Conservation (phyloP, 2,113 vertebrate genomes). For the Peromyscus leucopus region DNA sequence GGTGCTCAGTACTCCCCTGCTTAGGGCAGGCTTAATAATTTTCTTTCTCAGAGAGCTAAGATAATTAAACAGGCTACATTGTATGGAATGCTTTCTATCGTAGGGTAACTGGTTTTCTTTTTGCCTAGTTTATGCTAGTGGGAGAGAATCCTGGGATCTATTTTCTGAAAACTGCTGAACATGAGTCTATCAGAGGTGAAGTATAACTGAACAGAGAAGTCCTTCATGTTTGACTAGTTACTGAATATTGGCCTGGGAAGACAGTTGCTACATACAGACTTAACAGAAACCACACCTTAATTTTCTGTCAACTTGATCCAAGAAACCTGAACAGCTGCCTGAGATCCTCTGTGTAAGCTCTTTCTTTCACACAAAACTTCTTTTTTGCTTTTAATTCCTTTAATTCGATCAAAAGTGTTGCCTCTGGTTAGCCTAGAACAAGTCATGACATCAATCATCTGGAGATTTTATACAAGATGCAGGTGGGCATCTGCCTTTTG, state of each 20-base stretch:
- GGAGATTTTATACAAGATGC: background rate
- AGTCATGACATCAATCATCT: background rate
- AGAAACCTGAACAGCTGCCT: conserved; percentile 21
- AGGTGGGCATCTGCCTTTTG: background rate
- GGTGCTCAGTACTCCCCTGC: background rate
- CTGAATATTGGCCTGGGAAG: background rate
- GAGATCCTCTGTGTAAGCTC: background rate
- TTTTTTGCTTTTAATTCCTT: conserved; percentile 47
- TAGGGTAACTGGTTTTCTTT: conserved; percentile 2
- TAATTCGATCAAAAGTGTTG: conserved; percentile 8
- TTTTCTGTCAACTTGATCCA: conserved; percentile 28
- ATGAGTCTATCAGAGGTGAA: background rate
- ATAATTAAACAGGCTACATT: background rate
- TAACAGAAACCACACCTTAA: background rate
- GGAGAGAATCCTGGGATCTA: background rate
- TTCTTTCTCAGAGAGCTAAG: background rate
- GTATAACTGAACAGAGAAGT: background rate
- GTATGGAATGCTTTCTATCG: background rate
- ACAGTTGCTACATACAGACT: background rate
- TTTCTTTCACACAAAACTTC: background rate
- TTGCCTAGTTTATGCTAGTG: background rate
- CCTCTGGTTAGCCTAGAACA: conserved; percentile 4
- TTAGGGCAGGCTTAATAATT: background rate
- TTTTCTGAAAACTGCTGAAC: background rate
- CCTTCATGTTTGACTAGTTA: background rate